Base-by-base conservation (phyloP, 2,113 vertebrate genomes). In the Ammodytes dubius region DNA sequence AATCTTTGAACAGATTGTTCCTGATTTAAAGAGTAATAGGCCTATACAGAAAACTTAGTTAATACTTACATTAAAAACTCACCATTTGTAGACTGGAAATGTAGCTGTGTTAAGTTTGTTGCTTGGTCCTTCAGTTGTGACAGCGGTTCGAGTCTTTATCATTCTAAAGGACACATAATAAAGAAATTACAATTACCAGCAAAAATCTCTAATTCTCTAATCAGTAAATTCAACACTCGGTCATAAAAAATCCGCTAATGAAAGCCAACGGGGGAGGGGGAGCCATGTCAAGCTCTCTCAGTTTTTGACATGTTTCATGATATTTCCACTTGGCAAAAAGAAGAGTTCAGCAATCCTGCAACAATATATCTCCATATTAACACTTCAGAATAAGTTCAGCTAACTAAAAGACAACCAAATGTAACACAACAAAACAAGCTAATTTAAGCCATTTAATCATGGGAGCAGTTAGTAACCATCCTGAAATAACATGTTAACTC, bases 381-480 rank as follows among this genome's bases (percentile, higher is more conserved):
- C 52, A 14, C 13, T 63, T 2, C 13, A 61, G 0, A 52, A 60
- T 42, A 14, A 42, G 58, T 10, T 71, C 8, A 7, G 27, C n/a
- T 27, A 3, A 57, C 57, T 47, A 15, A 47, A 58, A 52, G 8
- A 45, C 10, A 54, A 17, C 46, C 39, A 27, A 27, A 43, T 15
- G 11, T 43, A 70, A 50, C 45, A 65, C n/a, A 52, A 52, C 46
- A 67, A 59, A 77, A 60, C 12, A 37, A 64, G 40, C 8, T 70
- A 46, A 50, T 50, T 40, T 8, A 70, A 6, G 10, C 2, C 42
- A 39, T 39, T 49, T 39, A 39, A 49, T n/a, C 0, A 4, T 9
- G 35, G 59, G 15, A 17, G 5, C 27, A 49, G 14, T n/a, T 10
- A 10, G 9, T 52, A 39, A 50, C 27, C 19, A 37, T 66, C 52